Base-by-base conservation (phyloP, 2,113 vertebrate genomes). In the Stercorarius parasiticus region DNA sequence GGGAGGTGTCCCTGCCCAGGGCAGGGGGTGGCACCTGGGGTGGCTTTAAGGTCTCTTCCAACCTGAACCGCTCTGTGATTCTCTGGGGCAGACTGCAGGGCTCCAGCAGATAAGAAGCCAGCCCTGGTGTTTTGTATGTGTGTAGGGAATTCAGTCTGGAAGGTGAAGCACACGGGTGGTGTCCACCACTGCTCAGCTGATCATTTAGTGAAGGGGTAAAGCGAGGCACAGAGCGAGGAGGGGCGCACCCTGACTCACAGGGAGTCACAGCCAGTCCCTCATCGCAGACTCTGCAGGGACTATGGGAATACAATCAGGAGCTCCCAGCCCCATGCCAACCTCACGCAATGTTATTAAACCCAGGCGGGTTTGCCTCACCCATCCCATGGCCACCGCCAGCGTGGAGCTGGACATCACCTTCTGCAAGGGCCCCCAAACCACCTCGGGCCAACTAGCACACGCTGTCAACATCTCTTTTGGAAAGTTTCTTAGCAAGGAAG, bases 361-460 rank as follows among this genome's bases (percentile, higher is more conserved):
- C 0, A 29, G 1, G n/a, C 6, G 22, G 10, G 3, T 8, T 38
- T 14, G 3, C 9, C 13, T 58, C n/a, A 15, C 6, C 26, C 5
- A 0, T 7, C 6, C 23, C 20, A 14, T 0, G 16, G 23, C 25
- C 30, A 29, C 14, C 7, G 1, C 32, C 30, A 21, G 49, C 2
- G 2, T 13, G 14, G 40, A 36, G 50, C 7, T 22, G 14, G 6
- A 3, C 29, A 1, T 2, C 23, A 12, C 13, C 3, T 20, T 19
- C 6, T 14, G 6, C 16, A 13, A 15, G 36, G 11, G 18, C 53
- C 17, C 30, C 58, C 38, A 26, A 0, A 3, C 2, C 49, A 6
- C 72, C 56, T 13, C 2, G 1, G 50, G 77, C 40, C 34, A 21
- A 1, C 18, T 5, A 29, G 15, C 9, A 1, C 2, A 0, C 2